Base-by-base conservation (phyloP, 2,888 invertebrate genomes). In the Bellardia bayeri region DNA sequence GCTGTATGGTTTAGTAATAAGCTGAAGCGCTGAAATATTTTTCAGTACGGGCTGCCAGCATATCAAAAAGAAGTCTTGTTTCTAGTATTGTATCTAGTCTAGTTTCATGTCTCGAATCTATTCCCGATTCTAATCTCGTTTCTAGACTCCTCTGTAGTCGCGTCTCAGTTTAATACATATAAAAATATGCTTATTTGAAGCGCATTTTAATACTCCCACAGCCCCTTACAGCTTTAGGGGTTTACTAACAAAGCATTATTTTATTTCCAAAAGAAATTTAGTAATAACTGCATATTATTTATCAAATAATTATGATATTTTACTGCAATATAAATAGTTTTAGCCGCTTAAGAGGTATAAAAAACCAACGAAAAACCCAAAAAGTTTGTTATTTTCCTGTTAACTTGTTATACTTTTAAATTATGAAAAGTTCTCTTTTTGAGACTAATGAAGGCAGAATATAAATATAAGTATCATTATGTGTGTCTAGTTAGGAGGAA, bases 221-320 rank as follows among this genome's bases (percentile, higher is more conserved):
- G 13, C 45, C 30, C 45, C 33, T n/a, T 6, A n/a, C 3, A 45
- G 30, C 56, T 56, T 78, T 56, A 66, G 42, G n/a, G 45, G 45
- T 3, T 45, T 58, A n/a, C 33, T 68, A 49, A 68, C 16, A 23
- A 11, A 58, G 54, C 56, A n/a, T 58, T 45, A 13, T 49, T 68
- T 68, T 37, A 58, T 33, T 33, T 37, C 23, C 5, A 14, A 37
- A 16, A 63, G n/a, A 45, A n/a, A 30, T 23, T 40, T 30, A 81
- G 66, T 81, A 81, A 66, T 56, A 74, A 81, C 56, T 81, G 63
- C 72, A 75, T 82, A 82, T 61, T 82, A 82, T 82, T 82, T 82
- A 74, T 54, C 71, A 71, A 81, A 63, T 42, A 81, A 71, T 81
- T 81, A 81, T 72, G 42, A 64, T 61, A 82, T 75, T 75, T 82